These are phyloP conservation scores for Drosophila jambulina DNA, from an alignment of 1,140 invertebrate genomes.

Conservation along the genomic window DNA sequence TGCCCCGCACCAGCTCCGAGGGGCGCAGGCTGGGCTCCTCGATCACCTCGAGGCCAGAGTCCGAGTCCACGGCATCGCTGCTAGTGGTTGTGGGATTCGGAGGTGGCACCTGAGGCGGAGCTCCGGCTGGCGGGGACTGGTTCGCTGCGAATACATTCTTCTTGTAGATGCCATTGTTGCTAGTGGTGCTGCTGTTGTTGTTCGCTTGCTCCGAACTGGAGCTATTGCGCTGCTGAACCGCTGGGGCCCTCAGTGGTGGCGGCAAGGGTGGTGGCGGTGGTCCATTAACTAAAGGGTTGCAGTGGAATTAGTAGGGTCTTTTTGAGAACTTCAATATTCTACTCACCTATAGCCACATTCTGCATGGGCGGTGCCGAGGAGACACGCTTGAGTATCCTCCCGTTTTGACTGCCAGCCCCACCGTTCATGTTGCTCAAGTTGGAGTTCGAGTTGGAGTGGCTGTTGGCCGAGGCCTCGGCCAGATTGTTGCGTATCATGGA, in stretches of 20 bases:
- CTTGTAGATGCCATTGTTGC: slow-evolving; percentile 53
- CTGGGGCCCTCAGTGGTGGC: slow-evolving; percentile 85
- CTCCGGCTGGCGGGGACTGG: background rate
- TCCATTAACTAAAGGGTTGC: slow-evolving; percentile 72
- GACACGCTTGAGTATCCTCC: slow-evolving; percentile 85
- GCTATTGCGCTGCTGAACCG: slow-evolving; percentile 63
- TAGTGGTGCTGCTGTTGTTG: slow-evolving; percentile 14
- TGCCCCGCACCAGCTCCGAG: slow-evolving; percentile 87
- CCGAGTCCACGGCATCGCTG: slow-evolving; percentile 74
- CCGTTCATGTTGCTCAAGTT: slow-evolving; percentile 44
- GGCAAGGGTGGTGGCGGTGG: slow-evolving; percentile 89
- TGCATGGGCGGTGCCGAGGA: slow-evolving; percentile 86
- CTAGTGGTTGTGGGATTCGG: background rate
- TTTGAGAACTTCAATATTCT: background rate
- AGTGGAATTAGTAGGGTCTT: background rate
- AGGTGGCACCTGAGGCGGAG: slow-evolving; percentile 17
- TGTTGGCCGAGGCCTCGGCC: slow-evolving; percentile 38
- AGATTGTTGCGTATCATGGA: slow-evolving; percentile 82
- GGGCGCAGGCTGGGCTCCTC: slow-evolving; percentile 88
- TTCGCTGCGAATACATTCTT: slow-evolving; percentile 47
- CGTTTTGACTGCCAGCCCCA: slow-evolving; percentile 45
- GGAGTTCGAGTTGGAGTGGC: slow-evolving; percentile 35
- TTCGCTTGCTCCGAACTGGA: slow-evolving; percentile 26
- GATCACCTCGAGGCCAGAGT: slow-evolving; percentile 86
- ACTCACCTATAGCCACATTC: slow-evolving; percentile 73